These are phyloP conservation scores for Columba guinea DNA, from an alignment of 2,797 vertebrate genomes.

Conservation along the genomic window DNA sequence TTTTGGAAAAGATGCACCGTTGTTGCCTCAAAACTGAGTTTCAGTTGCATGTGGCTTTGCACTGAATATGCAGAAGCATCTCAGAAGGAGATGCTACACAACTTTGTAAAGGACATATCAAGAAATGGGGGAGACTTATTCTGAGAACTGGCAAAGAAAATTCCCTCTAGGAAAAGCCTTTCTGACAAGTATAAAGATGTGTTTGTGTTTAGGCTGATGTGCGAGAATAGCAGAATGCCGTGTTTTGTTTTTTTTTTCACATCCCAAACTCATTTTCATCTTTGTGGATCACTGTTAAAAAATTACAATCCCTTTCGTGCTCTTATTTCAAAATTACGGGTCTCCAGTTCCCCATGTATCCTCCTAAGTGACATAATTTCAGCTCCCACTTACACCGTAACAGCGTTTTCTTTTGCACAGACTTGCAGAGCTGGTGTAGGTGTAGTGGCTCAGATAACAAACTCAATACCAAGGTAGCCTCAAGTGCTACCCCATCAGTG, in stretches of 20 bases:
- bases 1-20: background rate
- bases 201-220: background rate
- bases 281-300: background rate
- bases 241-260: background rate
- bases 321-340: background rate
- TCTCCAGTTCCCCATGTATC: background rate
- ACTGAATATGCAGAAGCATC: background rate
- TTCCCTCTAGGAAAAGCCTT: background rate
- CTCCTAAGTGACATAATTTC: background rate
- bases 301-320: background rate
- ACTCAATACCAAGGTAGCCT: background rate
- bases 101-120: rapidly evolving
- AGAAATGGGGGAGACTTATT: background rate
- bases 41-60: background rate
- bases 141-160: background rate
- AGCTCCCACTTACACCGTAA: background rate
- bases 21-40: background rate
- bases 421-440: background rate
- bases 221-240: background rate
- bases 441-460: background rate
- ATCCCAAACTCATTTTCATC: background rate
- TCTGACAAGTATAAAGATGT: background rate
- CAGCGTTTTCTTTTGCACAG: background rate
- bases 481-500: background rate
- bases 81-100: background rate